Base-by-base conservation (phyloP, 2,113 vertebrate species). In the Anguilla japonica region DNA sequence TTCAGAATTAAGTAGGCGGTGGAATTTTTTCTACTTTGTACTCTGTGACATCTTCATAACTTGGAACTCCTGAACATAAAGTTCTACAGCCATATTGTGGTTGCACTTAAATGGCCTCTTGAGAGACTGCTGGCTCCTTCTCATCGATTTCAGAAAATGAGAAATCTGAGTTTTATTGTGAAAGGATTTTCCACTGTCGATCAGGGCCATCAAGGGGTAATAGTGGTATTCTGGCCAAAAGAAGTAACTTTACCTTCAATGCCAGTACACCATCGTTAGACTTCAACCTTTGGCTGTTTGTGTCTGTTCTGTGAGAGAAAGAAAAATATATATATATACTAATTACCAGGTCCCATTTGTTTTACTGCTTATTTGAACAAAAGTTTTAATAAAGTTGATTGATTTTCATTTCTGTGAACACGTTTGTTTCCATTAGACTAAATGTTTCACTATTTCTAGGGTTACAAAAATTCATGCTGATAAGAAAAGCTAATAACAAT, bases 101-200 rank as follows among this genome's bases (percentile, higher is more conserved):
- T 75, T 34, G 71, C 29, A 75, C 71, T 34, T 75, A 75, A 75
- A 75, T 75, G 71, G 20, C 71, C 71, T 75, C 71, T 75, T 7
- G 71, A 75, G 71, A 75, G 71, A 13, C 71, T 75, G 26, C 34
- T 9, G 71, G 26, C n/a, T 75, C 71, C 8, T 13, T 75, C 71
- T 75, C 71, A 75, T 75, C 71, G 26, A 75, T 75, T n/a, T 75
- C n/a, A 34, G 71, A 34, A 75, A 75, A 75, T 75, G 71, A 75
- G 71, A 75, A 75, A 75, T 75, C 71, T 29, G 71, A n/a, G 71
- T 11, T 75, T 13, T 29, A 34, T 13, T 34, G 26, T 75, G 71
- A 75, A 75, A n/a, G n/a, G 71, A 75, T 75, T 75, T 75, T 13
- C 1, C 71, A 34, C 20, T 75, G 22, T 75, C 11, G 63, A 20